phyloP scores from a whole-genome alignment of 2,113 vertebrate genomes.

The western clawed frog (Xenopus tropicalis) region DNA sequence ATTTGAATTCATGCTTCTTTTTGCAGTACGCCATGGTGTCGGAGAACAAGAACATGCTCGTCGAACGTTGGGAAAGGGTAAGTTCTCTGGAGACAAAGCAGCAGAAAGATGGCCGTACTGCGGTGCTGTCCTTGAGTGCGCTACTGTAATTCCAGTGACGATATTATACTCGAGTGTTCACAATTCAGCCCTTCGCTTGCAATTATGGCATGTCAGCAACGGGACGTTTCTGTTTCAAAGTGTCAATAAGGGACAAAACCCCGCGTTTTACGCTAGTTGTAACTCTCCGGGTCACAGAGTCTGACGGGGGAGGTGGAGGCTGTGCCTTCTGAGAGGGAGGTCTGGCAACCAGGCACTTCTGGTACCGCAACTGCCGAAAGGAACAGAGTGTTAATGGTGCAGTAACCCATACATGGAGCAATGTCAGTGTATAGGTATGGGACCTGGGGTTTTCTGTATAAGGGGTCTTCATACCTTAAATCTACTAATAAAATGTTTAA shows the following conservation, averaged over 20 bases:
- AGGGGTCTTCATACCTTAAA: too few species aligned
- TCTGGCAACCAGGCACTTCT: slow-evolving; percentile 95
- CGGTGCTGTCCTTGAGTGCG: slow-evolving; percentile 48
- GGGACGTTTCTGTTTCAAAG: slow-evolving; percentile 96
- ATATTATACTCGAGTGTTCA: background rate
- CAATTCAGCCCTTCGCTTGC: accelerated
- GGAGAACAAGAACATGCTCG: slow-evolving; percentile 73
- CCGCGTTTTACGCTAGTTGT: slow-evolving; percentile 92
- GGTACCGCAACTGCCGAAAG: slow-evolving; percentile 84
- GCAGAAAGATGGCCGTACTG: slow-evolving; percentile 59
- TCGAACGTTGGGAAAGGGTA: slow-evolving; percentile 62
- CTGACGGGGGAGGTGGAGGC: slow-evolving; percentile 74
- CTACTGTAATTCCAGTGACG: slow-evolving; percentile 46
- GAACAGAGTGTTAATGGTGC: slow-evolving; percentile 23
- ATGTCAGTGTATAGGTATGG: too few species aligned
- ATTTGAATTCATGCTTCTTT: slow-evolving; percentile 75
- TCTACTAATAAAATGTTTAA: too few species aligned
- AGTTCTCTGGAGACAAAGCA: slow-evolving; percentile 67
- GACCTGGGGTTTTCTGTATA: too few species aligned
- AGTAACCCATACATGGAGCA: too few species aligned
- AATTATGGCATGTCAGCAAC: slow-evolving; percentile 81
- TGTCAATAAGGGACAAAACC: slow-evolving; percentile 96
- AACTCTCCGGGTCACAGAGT: slow-evolving; percentile 89
- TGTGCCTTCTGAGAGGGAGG: slow-evolving; percentile 83
- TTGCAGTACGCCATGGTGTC: slow-evolving; percentile 67